Percentiles rank a stretch among this genome's conserved stretches.
Conservation (phyloP, 2,797 vertebrate species). For the Monodelphis domestica region DNA sequence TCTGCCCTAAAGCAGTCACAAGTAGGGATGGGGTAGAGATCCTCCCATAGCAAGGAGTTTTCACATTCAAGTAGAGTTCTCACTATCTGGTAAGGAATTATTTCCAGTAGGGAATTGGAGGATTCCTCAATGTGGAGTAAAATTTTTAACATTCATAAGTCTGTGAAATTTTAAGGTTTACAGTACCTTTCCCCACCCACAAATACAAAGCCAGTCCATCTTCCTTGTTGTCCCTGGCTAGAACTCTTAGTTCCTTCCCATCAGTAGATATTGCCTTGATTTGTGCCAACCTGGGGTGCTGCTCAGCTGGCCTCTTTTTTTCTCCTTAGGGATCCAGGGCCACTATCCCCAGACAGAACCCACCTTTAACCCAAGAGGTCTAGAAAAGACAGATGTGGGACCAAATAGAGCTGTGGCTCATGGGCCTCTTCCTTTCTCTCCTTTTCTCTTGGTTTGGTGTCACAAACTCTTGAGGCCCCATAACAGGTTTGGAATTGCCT, state of each 20-base stretch:
- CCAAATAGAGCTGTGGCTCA: conserved; percentile 82
- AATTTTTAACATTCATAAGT: too few species aligned
- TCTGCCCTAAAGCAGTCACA: too few species aligned
- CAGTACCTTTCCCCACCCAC: neutral
- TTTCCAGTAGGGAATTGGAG: too few species aligned
- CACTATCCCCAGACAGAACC: conserved; percentile 44
- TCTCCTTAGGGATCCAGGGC: conserved; percentile 24
- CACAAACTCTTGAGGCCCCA: conserved; percentile 55
- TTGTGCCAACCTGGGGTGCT: conserved; percentile 54
- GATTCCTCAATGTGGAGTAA: too few species aligned
- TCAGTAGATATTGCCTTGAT: conserved; percentile 85
- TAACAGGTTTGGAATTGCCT: conserved; percentile 80
- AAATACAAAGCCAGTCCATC: conserved; percentile 78
- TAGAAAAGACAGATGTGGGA: conserved; percentile 80
- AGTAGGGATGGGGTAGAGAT: too few species aligned
- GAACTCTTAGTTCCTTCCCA: conserved; percentile 70
- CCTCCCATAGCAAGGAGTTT: too few species aligned
- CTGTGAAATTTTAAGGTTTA: too few species aligned
- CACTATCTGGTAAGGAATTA: too few species aligned
- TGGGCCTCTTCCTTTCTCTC: conserved; percentile 69
- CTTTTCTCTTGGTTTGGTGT: conserved; percentile 16
- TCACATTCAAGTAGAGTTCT: too few species aligned
- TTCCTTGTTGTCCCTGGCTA: conserved; percentile 76
- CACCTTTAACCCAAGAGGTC: conserved; percentile 1
- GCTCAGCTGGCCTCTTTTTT: conserved; percentile 51